Percentiles rank a stretch among this genome's conserved stretches.
Evolutionary conservation across 2,113 vertebrate genomes (phyloP).

Genomic region (Guaruba guarouba): DNA sequence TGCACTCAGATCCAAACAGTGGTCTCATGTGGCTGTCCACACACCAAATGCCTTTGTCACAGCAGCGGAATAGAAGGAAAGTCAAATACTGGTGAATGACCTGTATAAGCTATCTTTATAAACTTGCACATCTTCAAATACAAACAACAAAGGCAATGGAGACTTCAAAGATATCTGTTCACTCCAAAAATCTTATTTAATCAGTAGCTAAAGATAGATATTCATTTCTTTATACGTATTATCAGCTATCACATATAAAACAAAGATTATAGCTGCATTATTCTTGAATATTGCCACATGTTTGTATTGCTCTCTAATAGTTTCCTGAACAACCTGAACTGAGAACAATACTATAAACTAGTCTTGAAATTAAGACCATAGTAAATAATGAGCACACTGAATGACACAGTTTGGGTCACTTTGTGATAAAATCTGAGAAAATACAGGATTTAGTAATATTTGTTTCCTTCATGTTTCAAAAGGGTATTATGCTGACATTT

Average conservation of each 20-base stretch:
- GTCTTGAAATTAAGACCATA: neutral
- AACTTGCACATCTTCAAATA: neutral
- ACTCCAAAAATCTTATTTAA: neutral
- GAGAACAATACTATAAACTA: neutral
- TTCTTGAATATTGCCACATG: neutral
- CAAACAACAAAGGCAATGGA: neutral
- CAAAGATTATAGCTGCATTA: neutral
- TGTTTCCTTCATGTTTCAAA: neutral
- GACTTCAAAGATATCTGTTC: neutral
- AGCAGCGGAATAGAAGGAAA: neutral
- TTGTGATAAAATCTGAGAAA: neutral
- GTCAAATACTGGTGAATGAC: neutral
- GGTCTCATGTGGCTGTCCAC: neutral
- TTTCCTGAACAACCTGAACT: neutral
- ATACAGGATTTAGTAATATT: neutral
- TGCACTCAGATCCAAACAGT: neutral
- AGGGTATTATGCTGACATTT: neutral
- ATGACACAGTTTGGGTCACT: no score
- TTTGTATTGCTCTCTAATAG: neutral
- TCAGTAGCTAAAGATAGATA: neutral
- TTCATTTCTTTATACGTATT: neutral
- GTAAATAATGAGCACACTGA: neutral
- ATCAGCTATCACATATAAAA: neutral
- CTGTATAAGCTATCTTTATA: neutral
- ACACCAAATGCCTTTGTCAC: neutral